Conservation (phyloP, 64 coral and sea anemone species). For the Trachythela sp. region DNA sequence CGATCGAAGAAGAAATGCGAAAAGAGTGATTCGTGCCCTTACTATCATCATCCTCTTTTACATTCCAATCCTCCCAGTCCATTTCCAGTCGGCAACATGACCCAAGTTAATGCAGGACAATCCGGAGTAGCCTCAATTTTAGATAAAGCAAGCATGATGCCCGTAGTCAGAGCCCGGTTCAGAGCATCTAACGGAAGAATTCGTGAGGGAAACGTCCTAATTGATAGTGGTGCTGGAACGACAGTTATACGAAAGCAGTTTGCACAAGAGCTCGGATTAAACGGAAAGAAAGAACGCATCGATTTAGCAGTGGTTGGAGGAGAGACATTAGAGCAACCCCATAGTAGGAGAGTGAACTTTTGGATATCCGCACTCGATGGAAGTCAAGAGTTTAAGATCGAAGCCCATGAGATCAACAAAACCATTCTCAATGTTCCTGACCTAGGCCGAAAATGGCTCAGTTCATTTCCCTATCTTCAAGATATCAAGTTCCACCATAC, state of each 20-base stretch:
- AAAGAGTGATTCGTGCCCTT: too few relatives aligned
- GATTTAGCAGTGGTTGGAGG: slow-evolving; percentile 9
- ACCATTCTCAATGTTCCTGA: too few relatives aligned
- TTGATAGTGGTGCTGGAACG: not conserved
- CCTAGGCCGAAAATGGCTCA: not conserved
- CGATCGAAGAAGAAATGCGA: too few relatives aligned
- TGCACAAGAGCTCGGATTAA: not conserved
- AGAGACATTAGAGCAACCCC: too few relatives aligned
- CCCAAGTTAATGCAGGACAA: too few relatives aligned
- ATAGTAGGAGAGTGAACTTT: too few relatives aligned
- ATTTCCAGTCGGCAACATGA: too few relatives aligned
- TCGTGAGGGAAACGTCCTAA: not conserved
- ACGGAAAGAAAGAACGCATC: not conserved
- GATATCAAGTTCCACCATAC: not conserved
- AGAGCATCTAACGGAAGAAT: not conserved
- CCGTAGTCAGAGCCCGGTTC: not conserved
- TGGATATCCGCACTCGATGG: not conserved
- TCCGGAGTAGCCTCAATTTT: not conserved
- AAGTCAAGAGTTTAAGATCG: not conserved
- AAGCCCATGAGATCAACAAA: too few relatives aligned
- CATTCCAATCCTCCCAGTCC: too few relatives aligned
- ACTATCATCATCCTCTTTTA: too few relatives aligned
- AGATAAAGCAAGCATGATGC: not conserved
- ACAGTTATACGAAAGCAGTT: not conserved
- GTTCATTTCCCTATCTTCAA: not conserved